phyloP scores from a whole-genome alignment of 2,797 vertebrate genomes.

The Chaetodon trifasciatus region DNA sequence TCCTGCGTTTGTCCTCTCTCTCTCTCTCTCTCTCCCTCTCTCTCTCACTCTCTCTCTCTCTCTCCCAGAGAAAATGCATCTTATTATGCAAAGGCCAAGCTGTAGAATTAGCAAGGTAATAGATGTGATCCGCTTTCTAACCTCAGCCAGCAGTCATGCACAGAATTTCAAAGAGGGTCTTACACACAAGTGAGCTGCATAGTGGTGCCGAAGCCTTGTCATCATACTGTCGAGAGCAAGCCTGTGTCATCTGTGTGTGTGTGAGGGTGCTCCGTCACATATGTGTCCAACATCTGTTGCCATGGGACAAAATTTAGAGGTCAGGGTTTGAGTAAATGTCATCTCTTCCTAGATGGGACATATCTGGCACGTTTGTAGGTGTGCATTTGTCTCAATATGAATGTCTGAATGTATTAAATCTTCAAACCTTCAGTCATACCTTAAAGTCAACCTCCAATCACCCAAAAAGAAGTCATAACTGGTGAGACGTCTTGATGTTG shows the following conservation, averaged over 20 bases:
- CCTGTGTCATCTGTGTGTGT: neutral
- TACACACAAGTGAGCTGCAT: slow-evolving; percentile 51
- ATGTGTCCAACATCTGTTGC: slow-evolving; percentile 61
- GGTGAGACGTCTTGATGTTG: neutral
- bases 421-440: neutral
- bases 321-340: slow-evolving; percentile 22
- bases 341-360: neutral
- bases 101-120: slow-evolving; percentile 82
- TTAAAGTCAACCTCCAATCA: neutral
- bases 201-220: slow-evolving; percentile 58
- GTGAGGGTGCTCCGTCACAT: slow-evolving; percentile 12
- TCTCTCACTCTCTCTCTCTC: slow-evolving; percentile 1
- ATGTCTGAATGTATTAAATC: neutral
- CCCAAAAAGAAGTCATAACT: neutral
- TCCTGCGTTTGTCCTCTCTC: neutral
- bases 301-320: slow-evolving; percentile 27
- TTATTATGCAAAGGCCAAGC: slow-evolving; percentile 83
- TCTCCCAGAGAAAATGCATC: slow-evolving; percentile 70
- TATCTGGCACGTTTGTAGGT: neutral
- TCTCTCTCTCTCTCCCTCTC: neutral
- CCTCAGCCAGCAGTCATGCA: slow-evolving; percentile 71
- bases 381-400: neutral
- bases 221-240: slow-evolving; percentile 31
- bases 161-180: slow-evolving; percentile 78
- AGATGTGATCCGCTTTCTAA: slow-evolving; percentile 83